These are phyloP conservation scores for Episyrphus balteatus DNA, from an alignment of 1,140 invertebrate genomes.

Conservation along the genomic window DNA sequence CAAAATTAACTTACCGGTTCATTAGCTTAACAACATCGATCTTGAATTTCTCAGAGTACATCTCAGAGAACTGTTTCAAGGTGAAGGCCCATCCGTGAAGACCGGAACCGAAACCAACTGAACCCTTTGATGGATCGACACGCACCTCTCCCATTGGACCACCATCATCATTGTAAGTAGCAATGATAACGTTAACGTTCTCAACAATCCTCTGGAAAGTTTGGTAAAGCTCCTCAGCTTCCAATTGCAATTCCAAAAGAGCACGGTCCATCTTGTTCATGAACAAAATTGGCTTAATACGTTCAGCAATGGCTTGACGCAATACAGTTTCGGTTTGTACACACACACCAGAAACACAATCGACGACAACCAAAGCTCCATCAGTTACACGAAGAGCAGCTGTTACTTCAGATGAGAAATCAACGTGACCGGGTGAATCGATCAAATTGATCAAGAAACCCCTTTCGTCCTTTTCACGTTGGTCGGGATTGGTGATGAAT, in stretches of 20 bases:
- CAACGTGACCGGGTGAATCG: slow-evolving; percentile 98
- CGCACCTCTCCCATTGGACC: slow-evolving; percentile 98
- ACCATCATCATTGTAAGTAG: slow-evolving; percentile 94
- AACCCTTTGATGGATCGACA: slow-evolving; percentile 94
- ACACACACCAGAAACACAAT: slow-evolving; percentile 99
- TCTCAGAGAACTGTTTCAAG: slow-evolving; percentile 97
- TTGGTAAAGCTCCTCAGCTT: slow-evolving; percentile 95
- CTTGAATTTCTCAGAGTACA: slow-evolving; percentile 98
- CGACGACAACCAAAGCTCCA: slow-evolving; percentile 97
- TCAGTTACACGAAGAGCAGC: slow-evolving; percentile 98
- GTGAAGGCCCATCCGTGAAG: slow-evolving; percentile 99
- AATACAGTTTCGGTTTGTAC: slow-evolving; percentile 99
- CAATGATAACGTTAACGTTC: slow-evolving; percentile 99
- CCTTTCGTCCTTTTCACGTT: slow-evolving; percentile 79
- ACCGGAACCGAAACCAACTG: slow-evolving; percentile 97
- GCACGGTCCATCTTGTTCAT: slow-evolving; percentile 99
- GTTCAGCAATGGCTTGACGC: slow-evolving; percentile 96
- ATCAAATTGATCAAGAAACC: slow-evolving; percentile 99
- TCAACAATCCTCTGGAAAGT: slow-evolving; percentile 99
- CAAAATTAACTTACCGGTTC: slow-evolving; percentile 54
- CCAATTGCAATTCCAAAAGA: slow-evolving; percentile 87
- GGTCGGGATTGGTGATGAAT: slow-evolving; percentile 80
- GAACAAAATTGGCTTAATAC: slow-evolving; percentile 98
- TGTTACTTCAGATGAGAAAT: slow-evolving; percentile 98
- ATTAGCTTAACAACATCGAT: slow-evolving; percentile 96